A percentile compares a stretch with the other conserved stretches of the same genome.
Conservation (phyloP, 2,888 invertebrate genomes). For the Carpatolechia fugitivella region DNA sequence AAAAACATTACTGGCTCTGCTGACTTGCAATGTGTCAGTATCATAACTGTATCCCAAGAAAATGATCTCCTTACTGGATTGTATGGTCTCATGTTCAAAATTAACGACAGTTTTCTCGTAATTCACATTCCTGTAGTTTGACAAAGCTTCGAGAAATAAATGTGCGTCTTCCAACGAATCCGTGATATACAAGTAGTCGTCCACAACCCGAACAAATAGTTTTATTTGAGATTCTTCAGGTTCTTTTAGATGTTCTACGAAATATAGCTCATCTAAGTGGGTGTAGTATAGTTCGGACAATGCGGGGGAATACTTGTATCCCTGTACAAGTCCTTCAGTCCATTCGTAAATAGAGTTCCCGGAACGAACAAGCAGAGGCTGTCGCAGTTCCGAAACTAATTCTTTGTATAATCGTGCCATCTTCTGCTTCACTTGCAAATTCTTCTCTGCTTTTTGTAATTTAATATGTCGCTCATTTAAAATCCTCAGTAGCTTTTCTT, state of each 20-base stretch:
- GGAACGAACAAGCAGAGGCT: conserved; percentile 59
- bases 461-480: conserved; percentile 45
- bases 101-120: conserved; percentile 64
- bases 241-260: conserved; percentile 40
- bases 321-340: conserved; percentile 69
- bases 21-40: conserved; percentile 56
- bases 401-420: conserved; percentile 55
- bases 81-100: conserved; percentile 48
- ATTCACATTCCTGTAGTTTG: conserved; percentile 65
- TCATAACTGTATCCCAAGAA: conserved; percentile 66
- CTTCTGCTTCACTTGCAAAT: conserved; percentile 45
- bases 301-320: conserved; percentile 73
- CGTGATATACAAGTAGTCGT: conserved; percentile 72
- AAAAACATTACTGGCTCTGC: conserved; percentile 60
- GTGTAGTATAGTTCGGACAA: conserved; percentile 69
- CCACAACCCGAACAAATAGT: conserved; percentile 65
- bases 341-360: conserved; percentile 71
- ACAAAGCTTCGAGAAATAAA: conserved; percentile 53
- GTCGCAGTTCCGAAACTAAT: conserved; percentile 52
- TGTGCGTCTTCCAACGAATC: conserved; percentile 57
- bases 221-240: conserved; percentile 38
- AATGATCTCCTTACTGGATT: conserved; percentile 48
- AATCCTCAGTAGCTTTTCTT: conserved; percentile 51
- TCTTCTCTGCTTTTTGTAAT: conserved; percentile 48
- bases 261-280: conserved; percentile 57